Conservation (phyloP, 2,797 vertebrate species). For the Sebastes jordani region DNA sequence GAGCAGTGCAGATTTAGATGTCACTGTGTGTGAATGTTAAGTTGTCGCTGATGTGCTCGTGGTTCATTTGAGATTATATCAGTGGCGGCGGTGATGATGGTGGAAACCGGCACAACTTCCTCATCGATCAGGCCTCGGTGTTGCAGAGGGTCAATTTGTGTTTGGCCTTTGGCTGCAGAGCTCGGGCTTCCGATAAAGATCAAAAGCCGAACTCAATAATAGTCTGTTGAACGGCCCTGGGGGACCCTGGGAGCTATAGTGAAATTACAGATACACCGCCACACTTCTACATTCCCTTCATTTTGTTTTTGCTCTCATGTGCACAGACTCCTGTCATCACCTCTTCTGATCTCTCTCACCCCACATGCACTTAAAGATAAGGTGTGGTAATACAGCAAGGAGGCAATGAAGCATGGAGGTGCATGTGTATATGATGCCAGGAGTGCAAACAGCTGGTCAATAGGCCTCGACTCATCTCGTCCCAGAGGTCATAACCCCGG, state of each 20-base stretch:
- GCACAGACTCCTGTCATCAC: not conserved
- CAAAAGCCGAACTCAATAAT: conserved; percentile 18
- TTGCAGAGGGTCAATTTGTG: conserved; percentile 28
- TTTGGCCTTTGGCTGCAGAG: conserved; percentile 21
- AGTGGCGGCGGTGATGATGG: not conserved
- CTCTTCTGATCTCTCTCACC: not conserved
- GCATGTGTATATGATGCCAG: not conserved
- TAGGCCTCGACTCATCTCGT: conserved; percentile 6
- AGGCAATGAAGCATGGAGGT: not conserved
- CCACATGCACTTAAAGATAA: not conserved
- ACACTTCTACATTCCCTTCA: not conserved
- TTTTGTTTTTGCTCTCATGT: not conserved
- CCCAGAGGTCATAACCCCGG: conserved; percentile 35
- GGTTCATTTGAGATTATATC: conserved; percentile 34
- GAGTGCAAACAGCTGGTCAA: conserved; percentile 47
- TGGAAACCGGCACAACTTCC: conserved; percentile 31
- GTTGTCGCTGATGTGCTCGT: not conserved
- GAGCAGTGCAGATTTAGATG: conserved; percentile 16
- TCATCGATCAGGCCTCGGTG: conserved; percentile 8
- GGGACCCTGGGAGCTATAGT: conserved; percentile 14
- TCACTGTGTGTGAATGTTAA: not conserved
- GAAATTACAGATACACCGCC: not conserved
- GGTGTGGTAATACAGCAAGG: not conserved
- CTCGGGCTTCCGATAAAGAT: conserved; percentile 22
- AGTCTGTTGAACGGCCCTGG: not conserved